Evolutionary conservation across 37 sponge, comb jelly and placozoan genomes (phyloP).

Genomic region (Beroe forskalii): DNA sequence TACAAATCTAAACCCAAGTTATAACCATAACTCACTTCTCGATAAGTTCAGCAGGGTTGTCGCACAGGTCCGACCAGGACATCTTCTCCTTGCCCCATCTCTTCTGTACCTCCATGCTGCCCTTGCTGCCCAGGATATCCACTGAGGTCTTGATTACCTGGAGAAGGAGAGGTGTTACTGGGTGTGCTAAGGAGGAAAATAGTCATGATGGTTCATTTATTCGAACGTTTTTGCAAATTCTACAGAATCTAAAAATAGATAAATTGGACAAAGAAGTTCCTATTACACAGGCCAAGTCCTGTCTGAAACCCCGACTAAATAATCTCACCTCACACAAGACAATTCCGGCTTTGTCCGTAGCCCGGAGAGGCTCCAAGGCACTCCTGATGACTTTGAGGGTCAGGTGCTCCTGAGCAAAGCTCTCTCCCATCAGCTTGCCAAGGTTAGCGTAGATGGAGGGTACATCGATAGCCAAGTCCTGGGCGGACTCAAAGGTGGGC

Average conservation of each 20-base stretch:
- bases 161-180: no score
- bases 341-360: slow-evolving; percentile 25
- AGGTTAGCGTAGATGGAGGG: slow-evolving; percentile 42
- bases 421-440: slow-evolving; percentile 27
- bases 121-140: slow-evolving; percentile 13
- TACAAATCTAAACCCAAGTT: no score
- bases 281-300: no score
- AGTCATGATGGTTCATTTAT: no score
- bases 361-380: slow-evolving; percentile 14
- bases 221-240: no score
- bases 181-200: no score
- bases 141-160: slow-evolving; percentile 43
- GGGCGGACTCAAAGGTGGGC: slow-evolving; percentile 17
- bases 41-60: slow-evolving; percentile 14
- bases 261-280: no score
- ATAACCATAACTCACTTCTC: slow-evolving; percentile 62
- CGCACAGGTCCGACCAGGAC: slow-evolving; percentile 49
- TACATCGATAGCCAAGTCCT: slow-evolving; percentile 42
- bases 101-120: slow-evolving; percentile 50
- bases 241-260: no score
- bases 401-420: slow-evolving; percentile 35
- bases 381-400: slow-evolving; percentile 41
- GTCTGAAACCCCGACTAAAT: no score
- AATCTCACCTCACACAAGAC: slow-evolving; percentile 37
- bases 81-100: slow-evolving; percentile 64